Base-by-base conservation (phyloP, 2,888 invertebrate species). In the Heliconius erato region DNA sequence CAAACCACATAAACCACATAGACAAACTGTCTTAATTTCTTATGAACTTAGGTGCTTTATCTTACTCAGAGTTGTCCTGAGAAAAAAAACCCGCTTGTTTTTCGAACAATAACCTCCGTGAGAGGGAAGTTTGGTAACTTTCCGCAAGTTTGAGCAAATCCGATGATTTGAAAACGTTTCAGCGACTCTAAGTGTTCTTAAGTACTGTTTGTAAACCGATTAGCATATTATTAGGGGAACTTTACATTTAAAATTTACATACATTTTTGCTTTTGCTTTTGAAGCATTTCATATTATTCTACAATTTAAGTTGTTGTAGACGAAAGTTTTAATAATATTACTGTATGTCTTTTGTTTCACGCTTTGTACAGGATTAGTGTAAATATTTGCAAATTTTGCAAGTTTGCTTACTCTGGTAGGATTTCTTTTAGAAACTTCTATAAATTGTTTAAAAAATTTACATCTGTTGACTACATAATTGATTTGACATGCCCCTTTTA, bases 151-250 rank as follows among this genome's bases (percentile, higher is more conserved):
- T 83, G 85, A 86, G 80, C 84, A 89, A 89, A 89, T 90, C 89
- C 88, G 87, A 86, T 89, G 89, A 89, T 90, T 89, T 86, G 83
- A 87, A 87, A 90, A 88, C 89, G 89, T 87, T 89, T 89, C 87
- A 88, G 87, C 86, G 86, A 85, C 86, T 84, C 84, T 86, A 84
- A 80, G 87, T 85, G 84, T 86, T 87, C 86, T 86, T 88, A 89
- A 89, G 88, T 89, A 88, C 88, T 87, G 86, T 87, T 90, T 87
- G 88, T 89, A 88, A 91, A 89, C 89, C 89, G 90, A 90, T 92
- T 91, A 91, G 86, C 90, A 91, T 92, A 89, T 88, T 87, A 84
- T 85, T 84, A 86, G 84, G 84, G 84, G 81, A 84, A 84, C 84
- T 84, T 85, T 79, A 80, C 84, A 84, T 82, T 85, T 84, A 83